Evolutionary conservation across 2,797 vertebrate genomes (phyloP).

Genomic region (Xerus rutilus): DNA sequence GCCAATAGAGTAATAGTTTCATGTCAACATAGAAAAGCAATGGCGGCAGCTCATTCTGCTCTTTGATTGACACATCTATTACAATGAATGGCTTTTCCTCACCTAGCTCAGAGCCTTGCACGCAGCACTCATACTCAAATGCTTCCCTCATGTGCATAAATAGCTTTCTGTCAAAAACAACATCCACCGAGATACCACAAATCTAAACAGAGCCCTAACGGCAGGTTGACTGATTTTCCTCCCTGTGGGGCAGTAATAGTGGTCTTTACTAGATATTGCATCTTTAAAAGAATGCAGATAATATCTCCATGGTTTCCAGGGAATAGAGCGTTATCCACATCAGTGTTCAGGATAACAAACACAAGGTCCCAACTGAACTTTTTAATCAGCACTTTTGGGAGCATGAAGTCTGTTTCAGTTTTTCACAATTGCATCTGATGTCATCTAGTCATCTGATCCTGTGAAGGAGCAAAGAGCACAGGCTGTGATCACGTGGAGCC

Average conservation of each 20-base stretch:
- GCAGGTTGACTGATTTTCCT: neutral
- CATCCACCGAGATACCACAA: neutral
- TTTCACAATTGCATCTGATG: neutral
- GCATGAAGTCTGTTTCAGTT: neutral
- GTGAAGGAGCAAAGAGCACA: neutral
- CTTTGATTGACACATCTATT: neutral
- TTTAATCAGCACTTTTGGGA: neutral
- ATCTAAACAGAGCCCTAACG: neutral
- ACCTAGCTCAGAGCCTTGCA: neutral
- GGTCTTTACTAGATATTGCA: neutral
- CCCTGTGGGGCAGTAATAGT: accelerated
- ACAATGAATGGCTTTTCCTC: neutral
- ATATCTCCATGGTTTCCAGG: neutral
- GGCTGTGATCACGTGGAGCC: neutral
- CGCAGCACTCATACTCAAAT: neutral
- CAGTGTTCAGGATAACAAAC: neutral
- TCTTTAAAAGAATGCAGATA: neutral
- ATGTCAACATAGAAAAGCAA: neutral
- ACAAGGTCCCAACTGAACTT: neutral
- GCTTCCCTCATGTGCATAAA: neutral
- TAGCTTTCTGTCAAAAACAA: neutral
- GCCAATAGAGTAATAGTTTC: neutral
- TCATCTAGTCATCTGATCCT: neutral
- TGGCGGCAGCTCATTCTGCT: neutral
- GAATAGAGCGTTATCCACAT: neutral